Conservation (phyloP, 37 sponge, comb jelly and placozoan species). For the Mnemiopsis leidyi region DNA sequence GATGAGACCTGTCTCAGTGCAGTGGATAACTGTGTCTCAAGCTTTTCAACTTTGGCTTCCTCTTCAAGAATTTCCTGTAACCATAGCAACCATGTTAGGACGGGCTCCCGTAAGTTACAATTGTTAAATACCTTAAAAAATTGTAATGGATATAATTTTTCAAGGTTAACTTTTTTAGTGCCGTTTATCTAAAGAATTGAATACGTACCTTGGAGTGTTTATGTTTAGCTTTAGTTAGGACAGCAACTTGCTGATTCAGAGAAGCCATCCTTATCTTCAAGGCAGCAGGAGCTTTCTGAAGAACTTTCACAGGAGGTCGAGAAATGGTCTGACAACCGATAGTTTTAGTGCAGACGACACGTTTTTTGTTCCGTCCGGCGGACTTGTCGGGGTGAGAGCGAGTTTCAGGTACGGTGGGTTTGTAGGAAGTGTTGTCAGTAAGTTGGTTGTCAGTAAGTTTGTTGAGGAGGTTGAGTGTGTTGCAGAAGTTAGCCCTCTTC, state of each 20-base stretch:
- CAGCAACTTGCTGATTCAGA: constrained; percentile 30
- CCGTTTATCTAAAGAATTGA: too few relatives aligned
- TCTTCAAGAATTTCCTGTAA: constrained; percentile 20
- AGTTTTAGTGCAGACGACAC: not conserved
- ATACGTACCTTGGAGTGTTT: constrained; percentile 4
- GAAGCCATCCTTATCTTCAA: constrained; percentile 20
- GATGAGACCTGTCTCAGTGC: not conserved
- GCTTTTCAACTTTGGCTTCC: not conserved
- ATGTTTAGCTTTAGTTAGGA: constrained; percentile 26
- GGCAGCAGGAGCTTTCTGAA: constrained; percentile 29
- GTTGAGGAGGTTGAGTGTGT: not conserved
- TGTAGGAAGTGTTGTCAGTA: not conserved
- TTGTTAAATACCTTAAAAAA: too few relatives aligned
- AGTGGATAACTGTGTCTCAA: not conserved
- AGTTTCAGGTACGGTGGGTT: not conserved
- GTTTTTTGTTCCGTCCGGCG: not conserved
- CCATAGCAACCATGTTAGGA: too few relatives aligned
- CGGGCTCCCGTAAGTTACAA: too few relatives aligned
- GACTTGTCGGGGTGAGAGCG: not conserved
- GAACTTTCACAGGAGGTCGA: constrained; percentile 31
- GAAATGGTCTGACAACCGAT: not conserved
- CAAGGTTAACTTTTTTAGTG: too few relatives aligned
- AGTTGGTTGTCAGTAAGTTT: not conserved
- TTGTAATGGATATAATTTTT: too few relatives aligned
- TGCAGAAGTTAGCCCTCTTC: not conserved